phyloP scores from a whole-genome alignment of 2,113 vertebrate species.

The Seriola rivoliana region DNA sequence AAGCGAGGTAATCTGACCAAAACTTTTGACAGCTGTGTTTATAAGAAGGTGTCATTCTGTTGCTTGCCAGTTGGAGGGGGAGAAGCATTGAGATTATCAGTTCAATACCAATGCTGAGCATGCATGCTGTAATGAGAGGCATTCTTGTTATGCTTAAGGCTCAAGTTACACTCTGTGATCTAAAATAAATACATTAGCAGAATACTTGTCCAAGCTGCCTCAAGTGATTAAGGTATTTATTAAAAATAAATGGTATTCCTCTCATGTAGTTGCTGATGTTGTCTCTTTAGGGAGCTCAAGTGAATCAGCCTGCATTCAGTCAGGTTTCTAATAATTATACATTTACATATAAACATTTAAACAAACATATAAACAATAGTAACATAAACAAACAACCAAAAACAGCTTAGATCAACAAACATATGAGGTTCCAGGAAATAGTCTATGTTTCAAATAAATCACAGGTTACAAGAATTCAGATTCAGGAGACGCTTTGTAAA shows the following conservation, averaged over 20 bases:
- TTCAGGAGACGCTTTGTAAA: no score
- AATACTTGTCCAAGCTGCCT: not conserved
- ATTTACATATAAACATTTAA: no score
- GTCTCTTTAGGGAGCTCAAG: not conserved
- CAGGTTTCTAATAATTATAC: not conserved
- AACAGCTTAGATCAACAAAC: no score
- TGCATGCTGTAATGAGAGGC: constrained; percentile 36
- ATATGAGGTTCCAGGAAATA: no score
- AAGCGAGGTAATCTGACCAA: constrained; percentile 13
- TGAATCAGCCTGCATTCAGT: not conserved
- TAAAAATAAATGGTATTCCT: not conserved
- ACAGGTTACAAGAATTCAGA: no score
- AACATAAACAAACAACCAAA: not conserved
- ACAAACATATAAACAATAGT: no score
- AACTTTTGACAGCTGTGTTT: constrained; percentile 62
- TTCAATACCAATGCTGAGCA: constrained; percentile 8
- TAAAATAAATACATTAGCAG: not conserved
- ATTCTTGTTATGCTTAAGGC: constrained; percentile 1
- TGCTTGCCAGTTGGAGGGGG: constrained; percentile 72
- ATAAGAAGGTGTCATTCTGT: constrained; percentile 60
- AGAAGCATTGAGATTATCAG: constrained; percentile 61
- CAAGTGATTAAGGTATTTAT: not conserved
- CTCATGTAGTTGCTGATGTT: not conserved
- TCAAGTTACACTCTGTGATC: constrained; percentile 4
- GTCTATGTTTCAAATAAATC: no score